These are phyloP conservation scores for Ctenoplectra terminalis DNA, from an alignment of 1,140 invertebrate genomes.

Conservation along the genomic window DNA sequence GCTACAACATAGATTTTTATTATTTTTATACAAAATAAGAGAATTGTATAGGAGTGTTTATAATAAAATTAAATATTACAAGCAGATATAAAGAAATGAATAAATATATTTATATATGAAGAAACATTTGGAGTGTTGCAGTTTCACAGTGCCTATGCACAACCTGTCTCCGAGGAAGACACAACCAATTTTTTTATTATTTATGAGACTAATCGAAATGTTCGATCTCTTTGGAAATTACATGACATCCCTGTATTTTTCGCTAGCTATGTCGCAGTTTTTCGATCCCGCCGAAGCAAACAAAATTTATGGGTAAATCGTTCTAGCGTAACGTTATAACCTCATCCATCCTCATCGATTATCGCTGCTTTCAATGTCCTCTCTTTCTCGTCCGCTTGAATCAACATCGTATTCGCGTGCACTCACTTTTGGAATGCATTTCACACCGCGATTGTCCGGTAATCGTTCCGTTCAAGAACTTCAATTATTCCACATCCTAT, in stretches of 20 bases:
- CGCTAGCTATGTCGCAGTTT: slow-evolving; percentile 49
- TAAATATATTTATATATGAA: too few species aligned
- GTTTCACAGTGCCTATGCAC: too few species aligned
- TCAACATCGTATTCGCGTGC: slow-evolving; percentile 49
- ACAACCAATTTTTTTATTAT: too few species aligned
- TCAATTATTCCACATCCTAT: not conserved
- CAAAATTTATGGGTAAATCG: slow-evolving; percentile 65
- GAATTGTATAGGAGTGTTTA: too few species aligned
- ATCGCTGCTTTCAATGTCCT: slow-evolving; percentile 65
- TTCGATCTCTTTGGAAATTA: slow-evolving; percentile 14
- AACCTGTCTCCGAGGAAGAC: too few species aligned
- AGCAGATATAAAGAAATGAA: too few species aligned
- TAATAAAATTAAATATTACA: too few species aligned
- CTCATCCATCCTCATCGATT: slow-evolving; percentile 68
- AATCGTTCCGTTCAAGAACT: not conserved
- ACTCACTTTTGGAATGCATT: slow-evolving; percentile 54
- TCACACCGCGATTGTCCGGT: not conserved
- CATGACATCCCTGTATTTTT: slow-evolving; percentile 20
- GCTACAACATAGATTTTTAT: too few species aligned
- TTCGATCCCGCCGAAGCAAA: slow-evolving; percentile 60
- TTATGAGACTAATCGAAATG: too few species aligned
- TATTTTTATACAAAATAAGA: too few species aligned
- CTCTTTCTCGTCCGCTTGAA: slow-evolving; percentile 54
- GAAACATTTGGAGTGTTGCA: too few species aligned
- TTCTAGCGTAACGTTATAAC: slow-evolving; percentile 60